A percentile compares a stretch with the other conserved stretches of the same genome.
Conservation (phyloP, 2,797 vertebrate species). For the Coregonus ussuriensis region DNA sequence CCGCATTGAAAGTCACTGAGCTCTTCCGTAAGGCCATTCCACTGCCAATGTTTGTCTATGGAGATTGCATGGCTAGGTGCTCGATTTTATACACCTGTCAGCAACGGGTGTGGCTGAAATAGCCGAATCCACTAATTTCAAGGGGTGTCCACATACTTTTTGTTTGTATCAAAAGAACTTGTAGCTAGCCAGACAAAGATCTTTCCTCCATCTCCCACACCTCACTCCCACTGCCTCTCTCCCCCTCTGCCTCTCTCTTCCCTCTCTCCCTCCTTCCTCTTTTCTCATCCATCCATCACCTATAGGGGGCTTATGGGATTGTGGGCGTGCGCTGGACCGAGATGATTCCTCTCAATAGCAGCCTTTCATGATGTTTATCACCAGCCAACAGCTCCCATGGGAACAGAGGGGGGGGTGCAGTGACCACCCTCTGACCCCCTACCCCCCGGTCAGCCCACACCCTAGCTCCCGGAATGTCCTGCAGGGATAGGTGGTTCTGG, state of each 20-base stretch:
- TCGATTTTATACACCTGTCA: too few species aligned
- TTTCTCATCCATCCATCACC: slow-evolving; percentile 45
- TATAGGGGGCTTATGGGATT: slow-evolving; percentile 54
- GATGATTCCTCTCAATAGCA: slow-evolving; percentile 69
- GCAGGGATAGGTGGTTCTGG: slow-evolving; percentile 8
- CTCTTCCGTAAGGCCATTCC: too few species aligned
- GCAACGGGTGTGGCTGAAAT: too few species aligned
- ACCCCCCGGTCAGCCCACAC: slow-evolving; percentile 19
- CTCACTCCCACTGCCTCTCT: background rate
- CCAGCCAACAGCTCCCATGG: slow-evolving; percentile 65
- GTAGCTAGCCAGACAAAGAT: background rate
- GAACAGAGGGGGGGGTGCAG: slow-evolving; percentile 49
- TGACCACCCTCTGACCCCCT: background rate
- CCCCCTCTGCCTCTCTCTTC: background rate
- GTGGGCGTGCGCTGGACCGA: slow-evolving; percentile 66
- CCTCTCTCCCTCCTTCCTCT: too few species aligned
- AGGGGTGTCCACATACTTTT: background rate
- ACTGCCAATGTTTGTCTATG: too few species aligned
- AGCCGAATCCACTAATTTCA: background rate
- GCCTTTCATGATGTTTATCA: slow-evolving; percentile 60
- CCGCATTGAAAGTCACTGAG: too few species aligned
- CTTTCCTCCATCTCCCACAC: background rate
- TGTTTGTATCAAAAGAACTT: background rate
- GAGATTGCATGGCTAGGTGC: too few species aligned
- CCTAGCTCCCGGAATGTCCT: slow-evolving; percentile 23